phyloP scores from a whole-genome alignment of 1,140 invertebrate species.

The Neodiprion lecontei region DNA sequence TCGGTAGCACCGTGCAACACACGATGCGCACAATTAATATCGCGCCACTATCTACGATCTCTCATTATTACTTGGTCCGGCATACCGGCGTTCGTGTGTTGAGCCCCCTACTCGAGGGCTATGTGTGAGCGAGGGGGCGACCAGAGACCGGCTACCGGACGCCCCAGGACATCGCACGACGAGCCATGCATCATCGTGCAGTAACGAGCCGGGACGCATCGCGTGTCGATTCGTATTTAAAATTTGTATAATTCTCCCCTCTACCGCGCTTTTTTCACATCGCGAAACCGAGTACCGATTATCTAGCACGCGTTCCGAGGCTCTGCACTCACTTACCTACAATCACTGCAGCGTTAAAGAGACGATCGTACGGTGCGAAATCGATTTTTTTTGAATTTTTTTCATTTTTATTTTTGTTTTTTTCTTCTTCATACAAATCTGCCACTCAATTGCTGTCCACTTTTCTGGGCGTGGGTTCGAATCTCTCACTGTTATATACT shows the following conservation, averaged over 20 bases:
- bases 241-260: conserved; percentile 52
- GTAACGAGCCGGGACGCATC: conserved; percentile 58
- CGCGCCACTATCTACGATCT: conserved; percentile 58
- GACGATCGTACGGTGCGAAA: too few relatives aligned
- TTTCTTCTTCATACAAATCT: too few relatives aligned
- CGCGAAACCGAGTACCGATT: background rate
- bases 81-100: conserved; percentile 1
- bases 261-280: background rate
- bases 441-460: too few relatives aligned
- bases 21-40: conserved; percentile 62
- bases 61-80: conserved; percentile 55
- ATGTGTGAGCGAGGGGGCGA: background rate
- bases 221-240: conserved; percentile 63
- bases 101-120: background rate
- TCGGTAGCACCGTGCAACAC: conserved; percentile 54
- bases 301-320: background rate
- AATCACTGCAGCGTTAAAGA: too few relatives aligned
- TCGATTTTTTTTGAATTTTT: too few relatives aligned
- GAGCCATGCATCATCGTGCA: conserved; percentile 55
- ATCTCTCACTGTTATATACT: too few relatives aligned
- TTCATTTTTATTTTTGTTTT: too few relatives aligned
- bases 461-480: too few relatives aligned
- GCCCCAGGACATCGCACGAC: conserved; percentile 56
- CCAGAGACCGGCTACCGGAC: conserved; percentile 53
- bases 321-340: too few relatives aligned